Evolutionary conservation across 2,888 invertebrate species (phyloP), one percentile per base, ranked within the genome.

Genomic region (Mamestra brassicae): DNA sequence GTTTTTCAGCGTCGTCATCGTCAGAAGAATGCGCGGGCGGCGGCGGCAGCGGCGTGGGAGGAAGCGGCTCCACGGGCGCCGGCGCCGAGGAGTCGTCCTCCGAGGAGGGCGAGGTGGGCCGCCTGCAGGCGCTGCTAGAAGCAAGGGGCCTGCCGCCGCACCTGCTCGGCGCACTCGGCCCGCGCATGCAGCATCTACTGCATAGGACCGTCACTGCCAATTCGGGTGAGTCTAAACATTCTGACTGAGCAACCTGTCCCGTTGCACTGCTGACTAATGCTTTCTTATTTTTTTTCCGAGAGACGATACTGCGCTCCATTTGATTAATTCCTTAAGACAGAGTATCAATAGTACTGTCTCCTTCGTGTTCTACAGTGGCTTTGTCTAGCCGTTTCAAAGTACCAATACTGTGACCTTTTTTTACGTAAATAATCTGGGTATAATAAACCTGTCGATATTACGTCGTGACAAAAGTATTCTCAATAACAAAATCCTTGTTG

Each of bases 131-230:
- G 42, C 96, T 99, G 88, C 97, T 99, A 70, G 99, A 99, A 95
- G 99, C 99, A 17, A 97, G 99, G 85, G 99, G 99, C 45, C 95
- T 99, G 86, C 99, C 99, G n/a, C 99, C 99, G 17, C 99, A 99
- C 93, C 97, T 99, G 80, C 99, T 99, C 89, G 99, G 99, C 54
- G 99, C 99, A 2, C 97, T 99, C 71, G 99, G 99, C 0, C 99
- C 99, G 65, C 97, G 99, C 70, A 99, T 99, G 99, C 99, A 99
- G 92, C 99, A 99, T 92, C 97, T 99, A 75, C 96, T 99, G 81
- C 99, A 99, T 92, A 97, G 99, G 86, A 99, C 99, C 84, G 99
- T 99, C 97, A 99, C 99, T 65, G 98, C 98, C 71, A 96, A 96
- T 87, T 96, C 96, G 0, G 95, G 96, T 96, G 77, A 74, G 58